Conservation (phyloP, 2,797 vertebrate species). For the Periophthalmus magnuspinnatus region DNA sequence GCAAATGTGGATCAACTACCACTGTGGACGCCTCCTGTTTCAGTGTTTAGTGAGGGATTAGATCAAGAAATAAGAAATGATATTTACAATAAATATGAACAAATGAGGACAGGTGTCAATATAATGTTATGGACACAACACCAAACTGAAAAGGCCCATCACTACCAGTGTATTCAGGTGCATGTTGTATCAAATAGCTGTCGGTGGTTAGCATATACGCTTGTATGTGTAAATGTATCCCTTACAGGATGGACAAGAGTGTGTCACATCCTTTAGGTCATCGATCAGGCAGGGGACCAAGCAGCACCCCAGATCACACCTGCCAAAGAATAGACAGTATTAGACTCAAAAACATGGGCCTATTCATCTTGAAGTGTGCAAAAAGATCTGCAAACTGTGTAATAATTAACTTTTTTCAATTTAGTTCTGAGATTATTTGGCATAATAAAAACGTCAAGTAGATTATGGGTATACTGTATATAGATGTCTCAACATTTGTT, state of each 20-base stretch:
- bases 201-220: constrained; percentile 92
- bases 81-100: constrained; percentile 64
- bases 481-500: too few species aligned
- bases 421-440: too few species aligned
- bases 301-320: constrained; percentile 97
- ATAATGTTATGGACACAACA: constrained; percentile 61
- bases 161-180: constrained; percentile 58
- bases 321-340: constrained; percentile 49
- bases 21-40: constrained; percentile 25
- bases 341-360: background rate
- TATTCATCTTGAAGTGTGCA: background rate
- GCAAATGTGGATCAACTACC: constrained; percentile 13
- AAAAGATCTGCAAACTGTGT: background rate
- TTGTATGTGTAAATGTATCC: constrained; percentile 99
- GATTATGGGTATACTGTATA: too few species aligned
- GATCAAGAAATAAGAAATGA: constrained; percentile 39
- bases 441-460: too few species aligned
- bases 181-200: constrained; percentile 55
- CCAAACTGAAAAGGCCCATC: constrained; percentile 49
- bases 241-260: constrained; percentile 98
- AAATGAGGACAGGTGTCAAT: constrained; percentile 58
- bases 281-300: constrained; percentile 96
- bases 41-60: constrained; percentile 41
- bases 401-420: background rate
- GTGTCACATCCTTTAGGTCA: constrained; percentile 98